These are phyloP conservation scores for Mesembrinibis cayennensis DNA, from an alignment of 2,113 vertebrate species.

Conservation along the genomic window DNA sequence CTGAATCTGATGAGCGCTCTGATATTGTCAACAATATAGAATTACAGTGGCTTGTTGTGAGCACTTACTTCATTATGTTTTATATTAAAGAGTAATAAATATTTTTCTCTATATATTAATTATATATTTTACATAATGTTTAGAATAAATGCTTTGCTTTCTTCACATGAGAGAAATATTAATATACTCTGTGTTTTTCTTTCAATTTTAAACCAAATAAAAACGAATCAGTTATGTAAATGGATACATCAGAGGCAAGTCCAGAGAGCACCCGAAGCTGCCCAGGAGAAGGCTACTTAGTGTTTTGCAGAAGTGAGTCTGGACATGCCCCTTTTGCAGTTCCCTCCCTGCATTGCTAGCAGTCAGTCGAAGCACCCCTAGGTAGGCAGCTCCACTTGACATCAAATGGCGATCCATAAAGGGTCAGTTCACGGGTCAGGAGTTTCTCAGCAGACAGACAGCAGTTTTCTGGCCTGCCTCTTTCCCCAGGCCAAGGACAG, in stretches of 20 bases:
- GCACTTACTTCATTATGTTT: not conserved
- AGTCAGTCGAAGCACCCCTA: not conserved
- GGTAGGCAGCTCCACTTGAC: not conserved
- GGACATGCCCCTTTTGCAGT: not conserved
- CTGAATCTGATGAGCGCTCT: not conserved
- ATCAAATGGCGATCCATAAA: not conserved
- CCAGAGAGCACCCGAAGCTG: not conserved
- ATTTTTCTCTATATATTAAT: not conserved
- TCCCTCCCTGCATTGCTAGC: not conserved
- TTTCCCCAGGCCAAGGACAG: not conserved
- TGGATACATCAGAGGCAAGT: not conserved
- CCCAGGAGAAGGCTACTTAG: not conserved
- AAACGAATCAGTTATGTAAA: not conserved
- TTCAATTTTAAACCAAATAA: not conserved
- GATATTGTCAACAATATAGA: not conserved
- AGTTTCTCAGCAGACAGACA: not conserved
- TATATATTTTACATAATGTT: not conserved
- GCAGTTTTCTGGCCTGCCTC: not conserved
- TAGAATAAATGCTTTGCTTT: not conserved
- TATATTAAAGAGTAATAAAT: not conserved
- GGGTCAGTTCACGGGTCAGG: not conserved
- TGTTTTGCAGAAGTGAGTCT: not conserved
- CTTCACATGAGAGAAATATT: not conserved
- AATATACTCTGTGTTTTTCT: not conserved
- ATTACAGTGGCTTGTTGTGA: not conserved